Percentiles rank a stretch among this genome's conserved stretches.
These are phyloP conservation scores for Percopsis omiscomaycus DNA, from an alignment of 2,797 vertebrate genomes.

Conservation along the genomic window DNA sequence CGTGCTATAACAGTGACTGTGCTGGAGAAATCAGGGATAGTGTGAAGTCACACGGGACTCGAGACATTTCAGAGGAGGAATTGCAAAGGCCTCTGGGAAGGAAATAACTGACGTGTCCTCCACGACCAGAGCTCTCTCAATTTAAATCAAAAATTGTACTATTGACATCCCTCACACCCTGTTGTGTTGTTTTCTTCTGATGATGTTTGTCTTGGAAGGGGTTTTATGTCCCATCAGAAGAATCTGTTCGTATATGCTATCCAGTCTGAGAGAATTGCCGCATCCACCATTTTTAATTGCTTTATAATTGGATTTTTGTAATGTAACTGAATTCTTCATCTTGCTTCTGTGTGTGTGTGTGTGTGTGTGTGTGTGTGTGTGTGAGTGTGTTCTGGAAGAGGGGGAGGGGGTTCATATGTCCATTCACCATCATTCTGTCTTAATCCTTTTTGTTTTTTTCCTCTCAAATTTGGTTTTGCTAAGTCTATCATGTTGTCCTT, in stretches of 20 bases:
- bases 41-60: conserved; percentile 75
- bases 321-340: conserved; percentile 58
- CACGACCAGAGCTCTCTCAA: conserved; percentile 65
- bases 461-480: conserved; percentile 63
- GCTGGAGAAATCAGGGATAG: conserved; percentile 80
- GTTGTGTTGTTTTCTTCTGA: conserved; percentile 55
- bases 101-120: conserved; percentile 66
- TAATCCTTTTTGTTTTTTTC: conserved; percentile 51
- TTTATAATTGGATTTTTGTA: conserved; percentile 69
- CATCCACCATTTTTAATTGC: conserved; percentile 70
- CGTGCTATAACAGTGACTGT: conserved; percentile 75
- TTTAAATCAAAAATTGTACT: conserved; percentile 72
- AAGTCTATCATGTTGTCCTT: conserved; percentile 71
- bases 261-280: conserved; percentile 75
- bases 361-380: background rate
- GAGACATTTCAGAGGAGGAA: conserved; percentile 73
- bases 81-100: conserved; percentile 71
- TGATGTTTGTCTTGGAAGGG: conserved; percentile 50
- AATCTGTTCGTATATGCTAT: conserved; percentile 76
- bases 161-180: conserved; percentile 60
- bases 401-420: conserved; percentile 60
- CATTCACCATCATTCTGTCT: conserved; percentile 72
- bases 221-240: conserved; percentile 70
- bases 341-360: conserved; percentile 33
- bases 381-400: conserved; percentile 44